Percentiles rank a stretch among this genome's conserved stretches.
Evolutionary conservation across 64 coral and sea anemone species (phyloP).

Genomic region (Pachyseris speciosa): DNA sequence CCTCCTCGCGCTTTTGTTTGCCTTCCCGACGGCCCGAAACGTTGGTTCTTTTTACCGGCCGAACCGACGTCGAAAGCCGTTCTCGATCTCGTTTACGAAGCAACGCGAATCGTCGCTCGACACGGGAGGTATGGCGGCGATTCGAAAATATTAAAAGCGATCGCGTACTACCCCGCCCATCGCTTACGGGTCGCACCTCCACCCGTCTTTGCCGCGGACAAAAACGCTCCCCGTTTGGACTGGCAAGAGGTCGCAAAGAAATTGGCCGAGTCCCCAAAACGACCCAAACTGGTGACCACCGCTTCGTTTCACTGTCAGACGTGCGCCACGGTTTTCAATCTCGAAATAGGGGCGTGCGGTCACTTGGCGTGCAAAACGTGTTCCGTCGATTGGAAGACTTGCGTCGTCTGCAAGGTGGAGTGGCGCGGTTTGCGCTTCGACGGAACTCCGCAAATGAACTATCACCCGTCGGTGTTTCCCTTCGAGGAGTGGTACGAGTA

Average conservation of each 20-base stretch:
- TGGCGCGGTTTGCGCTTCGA: background rate
- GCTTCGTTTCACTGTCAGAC: background rate
- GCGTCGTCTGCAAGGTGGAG: background rate
- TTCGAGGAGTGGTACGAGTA: background rate
- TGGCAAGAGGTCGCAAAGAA: background rate
- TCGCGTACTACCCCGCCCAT: background rate
- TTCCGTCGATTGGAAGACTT: background rate
- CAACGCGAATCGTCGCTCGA: background rate
- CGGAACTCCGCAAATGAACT: background rate
- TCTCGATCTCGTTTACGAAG: background rate
- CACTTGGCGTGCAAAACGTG: background rate
- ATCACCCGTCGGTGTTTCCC: background rate
- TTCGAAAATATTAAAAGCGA: background rate
- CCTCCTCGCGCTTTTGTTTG: background rate
- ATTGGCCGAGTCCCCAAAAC: background rate
- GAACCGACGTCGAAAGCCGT: background rate
- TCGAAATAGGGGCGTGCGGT: background rate
- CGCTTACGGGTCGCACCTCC: background rate
- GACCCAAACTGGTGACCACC: background rate
- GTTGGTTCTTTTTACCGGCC: background rate
- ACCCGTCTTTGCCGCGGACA: background rate
- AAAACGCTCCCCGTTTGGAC: background rate
- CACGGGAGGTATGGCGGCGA: background rate
- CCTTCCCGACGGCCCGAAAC: background rate
- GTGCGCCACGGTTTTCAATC: background rate